Conservation (phyloP, 2,888 invertebrate genomes). For the Nowickia ferox region DNA sequence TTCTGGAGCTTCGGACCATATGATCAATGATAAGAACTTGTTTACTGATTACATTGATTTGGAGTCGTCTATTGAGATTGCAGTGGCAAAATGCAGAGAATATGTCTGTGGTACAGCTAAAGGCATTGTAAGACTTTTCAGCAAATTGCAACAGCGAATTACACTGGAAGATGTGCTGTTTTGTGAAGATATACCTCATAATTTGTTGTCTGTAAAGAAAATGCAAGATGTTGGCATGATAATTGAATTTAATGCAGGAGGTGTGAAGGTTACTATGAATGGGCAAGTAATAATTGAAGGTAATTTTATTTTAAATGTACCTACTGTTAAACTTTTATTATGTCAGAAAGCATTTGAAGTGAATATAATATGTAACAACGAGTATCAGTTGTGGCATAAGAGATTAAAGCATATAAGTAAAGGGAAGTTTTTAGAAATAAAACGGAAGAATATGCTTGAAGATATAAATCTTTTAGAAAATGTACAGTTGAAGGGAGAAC, state of each 20-base stretch:
- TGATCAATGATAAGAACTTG: constrained; percentile 71
- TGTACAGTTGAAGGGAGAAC: not conserved
- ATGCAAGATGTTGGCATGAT: constrained; percentile 77
- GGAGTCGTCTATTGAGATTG: constrained; percentile 75
- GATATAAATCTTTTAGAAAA: constrained; percentile 36
- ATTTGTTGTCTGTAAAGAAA: constrained; percentile 53
- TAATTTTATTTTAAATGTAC: too few species aligned
- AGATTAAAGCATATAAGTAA: constrained; percentile 72
- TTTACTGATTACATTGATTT: constrained; percentile 61
- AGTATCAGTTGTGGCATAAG: constrained; percentile 75
- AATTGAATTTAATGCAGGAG: constrained; percentile 67
- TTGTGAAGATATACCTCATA: constrained; percentile 75
- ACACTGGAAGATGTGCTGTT: constrained; percentile 74
- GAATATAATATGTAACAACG: constrained; percentile 55
- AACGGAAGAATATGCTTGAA: constrained; percentile 66
- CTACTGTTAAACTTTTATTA: constrained; percentile 51
- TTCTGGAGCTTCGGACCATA: constrained; percentile 68
- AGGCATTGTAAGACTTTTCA: constrained; percentile 74
- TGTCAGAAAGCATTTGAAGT: not conserved
- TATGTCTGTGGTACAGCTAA: too few species aligned
- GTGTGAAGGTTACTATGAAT: constrained; percentile 75
- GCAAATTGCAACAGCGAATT: constrained; percentile 71
- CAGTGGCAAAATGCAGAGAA: constrained; percentile 75
- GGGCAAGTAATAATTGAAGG: too few species aligned
- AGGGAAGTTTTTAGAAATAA: constrained; percentile 71